Evolutionary conservation across 2,113 vertebrate genomes (phyloP).

Genomic region (Burhinus bistriatus): DNA sequence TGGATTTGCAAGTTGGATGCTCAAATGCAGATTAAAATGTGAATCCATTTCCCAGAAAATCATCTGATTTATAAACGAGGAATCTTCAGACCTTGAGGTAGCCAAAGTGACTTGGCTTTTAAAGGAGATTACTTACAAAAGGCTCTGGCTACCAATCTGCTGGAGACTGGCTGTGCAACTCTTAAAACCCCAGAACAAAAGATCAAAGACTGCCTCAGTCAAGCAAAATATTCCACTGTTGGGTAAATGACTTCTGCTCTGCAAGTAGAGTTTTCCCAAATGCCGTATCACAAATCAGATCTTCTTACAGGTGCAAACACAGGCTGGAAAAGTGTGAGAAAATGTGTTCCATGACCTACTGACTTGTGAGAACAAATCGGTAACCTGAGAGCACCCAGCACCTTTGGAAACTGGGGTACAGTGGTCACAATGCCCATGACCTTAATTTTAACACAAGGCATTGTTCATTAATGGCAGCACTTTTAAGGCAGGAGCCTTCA

Average conservation of each 20-base stretch:
- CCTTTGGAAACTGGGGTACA: neutral
- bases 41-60: conserved; percentile 9
- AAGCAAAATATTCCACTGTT: neutral
- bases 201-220: conserved; percentile 2
- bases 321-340: neutral
- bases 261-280: conserved; percentile 2
- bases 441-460: rapidly evolving
- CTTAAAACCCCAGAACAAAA: conserved; percentile 25
- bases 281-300: neutral
- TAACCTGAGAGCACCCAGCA: neutral
- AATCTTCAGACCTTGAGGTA: neutral
- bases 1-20: neutral
- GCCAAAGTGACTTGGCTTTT: neutral
- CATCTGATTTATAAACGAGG: neutral
- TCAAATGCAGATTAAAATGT: conserved; percentile 21
- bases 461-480: neutral
- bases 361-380: neutral
- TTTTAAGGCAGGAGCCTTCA: neutral
- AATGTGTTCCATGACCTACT: neutral
- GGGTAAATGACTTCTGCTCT: conserved; percentile 11
- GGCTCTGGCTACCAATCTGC: neutral
- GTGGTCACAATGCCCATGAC: rapidly evolving
- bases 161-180: neutral
- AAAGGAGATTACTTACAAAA: conserved; percentile 36
- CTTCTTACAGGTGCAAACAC: neutral